These are phyloP conservation scores for Apamea epomidion DNA, from an alignment of 2,888 invertebrate species.

Conservation along the genomic window DNA sequence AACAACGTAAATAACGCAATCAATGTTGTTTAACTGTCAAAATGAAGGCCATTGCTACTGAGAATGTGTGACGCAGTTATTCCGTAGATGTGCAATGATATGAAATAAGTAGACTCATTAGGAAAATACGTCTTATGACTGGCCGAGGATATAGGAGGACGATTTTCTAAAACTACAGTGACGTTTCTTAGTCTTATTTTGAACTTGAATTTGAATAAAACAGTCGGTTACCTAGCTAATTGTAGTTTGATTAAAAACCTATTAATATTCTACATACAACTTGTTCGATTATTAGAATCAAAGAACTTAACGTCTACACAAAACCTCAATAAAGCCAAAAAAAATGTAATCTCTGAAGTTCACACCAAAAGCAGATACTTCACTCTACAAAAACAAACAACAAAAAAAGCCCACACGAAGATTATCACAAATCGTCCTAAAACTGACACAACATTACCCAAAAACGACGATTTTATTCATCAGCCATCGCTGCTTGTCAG, in stretches of 20 bases:
- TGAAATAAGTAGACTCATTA: background rate
- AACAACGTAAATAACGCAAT: background rate
- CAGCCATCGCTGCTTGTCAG: slow-evolving; percentile 62
- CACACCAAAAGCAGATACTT: background rate
- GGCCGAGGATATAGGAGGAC: background rate
- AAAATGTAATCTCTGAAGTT: background rate
- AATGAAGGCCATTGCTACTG: too few relatives aligned
- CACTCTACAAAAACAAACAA: slow-evolving; percentile 9
- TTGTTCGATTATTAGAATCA: background rate
- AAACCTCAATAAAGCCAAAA: background rate
- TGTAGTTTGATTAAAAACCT: background rate
- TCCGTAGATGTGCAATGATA: background rate
- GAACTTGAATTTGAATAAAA: background rate
- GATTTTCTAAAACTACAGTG: background rate
- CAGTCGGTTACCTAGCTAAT: background rate
- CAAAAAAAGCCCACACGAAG: slow-evolving; percentile 34
- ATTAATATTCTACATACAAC: background rate
- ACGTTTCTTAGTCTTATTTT: background rate
- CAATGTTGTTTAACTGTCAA: background rate
- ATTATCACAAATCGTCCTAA: slow-evolving; percentile 37
- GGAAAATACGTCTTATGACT: background rate
- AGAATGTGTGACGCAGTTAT: background rate
- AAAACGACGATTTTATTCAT: slow-evolving; percentile 64
- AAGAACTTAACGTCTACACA: background rate
- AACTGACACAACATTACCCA: slow-evolving; percentile 40